Evolutionary conservation across 2,888 invertebrate species (phyloP), one percentile per base, ranked within the genome.

Genomic region (Disparrhopalites patrizii): DNA sequence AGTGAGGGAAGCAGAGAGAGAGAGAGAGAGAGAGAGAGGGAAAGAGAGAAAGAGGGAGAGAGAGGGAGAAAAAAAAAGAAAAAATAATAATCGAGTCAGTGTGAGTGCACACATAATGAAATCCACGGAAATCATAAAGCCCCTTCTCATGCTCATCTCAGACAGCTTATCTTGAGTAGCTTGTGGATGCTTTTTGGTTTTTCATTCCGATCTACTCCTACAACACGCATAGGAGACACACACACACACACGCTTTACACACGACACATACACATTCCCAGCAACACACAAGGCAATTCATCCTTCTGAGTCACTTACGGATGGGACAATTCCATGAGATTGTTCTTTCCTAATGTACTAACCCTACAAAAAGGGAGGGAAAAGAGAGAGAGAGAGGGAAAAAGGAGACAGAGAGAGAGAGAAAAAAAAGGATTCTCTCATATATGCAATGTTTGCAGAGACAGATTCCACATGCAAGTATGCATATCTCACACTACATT

Each of bases 401-500:
- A 20, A 3, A 47, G 23, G 3, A 23, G 43, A 43, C 43, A 18
- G 43, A 10, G 43, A 10, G n/a, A 5, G n/a, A 5, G 36, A 5
- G 43, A 4, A 10, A 43, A 47, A 33, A 10, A 20, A 61, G 30
- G n/a, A n/a, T n/a, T n/a, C n/a, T n/a, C n/a, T n/a, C n/a, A n/a
- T n/a, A n/a, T n/a, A n/a, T n/a, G n/a, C n/a, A n/a, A n/a, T n/a
- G n/a, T n/a, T n/a, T n/a, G n/a, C n/a, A n/a, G n/a, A 28, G n/a
- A 33, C 33, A 47, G 43, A 36, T 60, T 43, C 27, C 13, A 33
- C 28, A 54, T 61, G 23, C 47, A 55, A 33, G 52, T 61, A 56
- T 65, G 56, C 51, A 65, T 68, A 62, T 65, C 68, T 70, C 66
- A 68, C 67, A 70, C 62, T 63, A 70, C 70, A 70, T 70, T 70